Conservation (phyloP, 35 echinoderm and acorn worm species). For the Lytechinus variegatus region DNA sequence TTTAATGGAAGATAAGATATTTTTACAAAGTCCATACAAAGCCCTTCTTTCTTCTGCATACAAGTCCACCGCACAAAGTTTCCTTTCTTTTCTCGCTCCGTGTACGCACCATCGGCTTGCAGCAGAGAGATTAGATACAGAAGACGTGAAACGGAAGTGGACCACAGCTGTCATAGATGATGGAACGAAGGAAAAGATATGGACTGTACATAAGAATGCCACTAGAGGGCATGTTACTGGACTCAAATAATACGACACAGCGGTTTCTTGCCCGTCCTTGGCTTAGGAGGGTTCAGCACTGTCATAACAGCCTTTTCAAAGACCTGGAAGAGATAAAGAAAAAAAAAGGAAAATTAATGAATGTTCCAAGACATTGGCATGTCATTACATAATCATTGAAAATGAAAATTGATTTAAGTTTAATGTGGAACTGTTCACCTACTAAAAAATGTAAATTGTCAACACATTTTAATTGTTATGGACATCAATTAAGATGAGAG, state of each 20-base stretch:
- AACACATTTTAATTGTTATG: not conserved
- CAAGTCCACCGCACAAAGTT: not conserved
- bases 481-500: not conserved
- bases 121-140: not conserved
- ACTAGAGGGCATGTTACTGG: not conserved
- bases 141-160: slow-evolving; percentile 31
- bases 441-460: not conserved
- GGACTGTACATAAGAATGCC: slow-evolving; percentile 2
- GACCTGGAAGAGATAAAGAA: slow-evolving; percentile 50
- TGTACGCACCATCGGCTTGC: not conserved
- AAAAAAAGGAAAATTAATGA: not conserved
- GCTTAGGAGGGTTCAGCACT: slow-evolving; percentile 72
- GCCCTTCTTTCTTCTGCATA: not conserved
- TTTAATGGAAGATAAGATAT: not conserved
- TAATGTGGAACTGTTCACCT: not conserved
- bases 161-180: slow-evolving; percentile 31
- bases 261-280: not conserved
- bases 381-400: not conserved
- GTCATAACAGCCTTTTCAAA: slow-evolving; percentile 80
- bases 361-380: no score
- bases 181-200: not conserved
- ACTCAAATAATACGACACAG: slow-evolving; percentile 27
- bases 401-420: not conserved
- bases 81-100: not conserved
- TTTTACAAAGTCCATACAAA: not conserved